Percentiles rank a stretch among this genome's conserved stretches.
These are phyloP conservation scores for Gasterosteus aculeatus DNA, from an alignment of 2,113 vertebrate genomes.

Conservation along the genomic window DNA sequence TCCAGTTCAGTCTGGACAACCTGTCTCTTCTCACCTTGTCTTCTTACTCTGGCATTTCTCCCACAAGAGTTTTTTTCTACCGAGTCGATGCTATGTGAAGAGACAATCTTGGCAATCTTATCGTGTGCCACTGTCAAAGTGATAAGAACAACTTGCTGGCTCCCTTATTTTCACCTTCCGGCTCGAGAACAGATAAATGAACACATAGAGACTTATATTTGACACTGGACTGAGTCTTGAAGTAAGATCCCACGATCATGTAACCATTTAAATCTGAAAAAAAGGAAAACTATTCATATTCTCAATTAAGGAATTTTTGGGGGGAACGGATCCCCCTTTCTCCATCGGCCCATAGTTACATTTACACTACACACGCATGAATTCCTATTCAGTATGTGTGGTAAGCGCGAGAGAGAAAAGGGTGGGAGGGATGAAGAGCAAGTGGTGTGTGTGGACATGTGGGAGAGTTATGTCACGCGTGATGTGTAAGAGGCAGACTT, in stretches of 20 bases:
- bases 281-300: background rate
- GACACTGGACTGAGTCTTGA: background rate
- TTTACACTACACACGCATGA: slow-evolving; percentile 16
- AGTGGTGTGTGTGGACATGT: slow-evolving; percentile 72
- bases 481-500: slow-evolving; percentile 72
- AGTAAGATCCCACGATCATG: background rate
- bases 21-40: slow-evolving; percentile 8
- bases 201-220: slow-evolving; percentile 7
- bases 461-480: slow-evolving; percentile 74
- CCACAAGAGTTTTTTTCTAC: slow-evolving; percentile 44
- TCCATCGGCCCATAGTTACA: background rate
- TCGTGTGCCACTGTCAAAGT: slow-evolving; percentile 37
- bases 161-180: background rate
- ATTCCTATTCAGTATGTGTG: slow-evolving; percentile 52
- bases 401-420: slow-evolving; percentile 62
- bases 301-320: background rate
- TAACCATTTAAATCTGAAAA: background rate
- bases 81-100: slow-evolving; percentile 51
- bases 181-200: background rate
- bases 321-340: background rate
- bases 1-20: slow-evolving; percentile 13
- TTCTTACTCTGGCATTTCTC: slow-evolving; percentile 26
- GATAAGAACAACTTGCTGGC: slow-evolving; percentile 7
- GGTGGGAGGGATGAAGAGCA: slow-evolving; percentile 62
- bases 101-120: slow-evolving; percentile 43